phyloP scores from a whole-genome alignment of 2,113 vertebrate genomes.

The Hymenochirus boettgeri region DNA sequence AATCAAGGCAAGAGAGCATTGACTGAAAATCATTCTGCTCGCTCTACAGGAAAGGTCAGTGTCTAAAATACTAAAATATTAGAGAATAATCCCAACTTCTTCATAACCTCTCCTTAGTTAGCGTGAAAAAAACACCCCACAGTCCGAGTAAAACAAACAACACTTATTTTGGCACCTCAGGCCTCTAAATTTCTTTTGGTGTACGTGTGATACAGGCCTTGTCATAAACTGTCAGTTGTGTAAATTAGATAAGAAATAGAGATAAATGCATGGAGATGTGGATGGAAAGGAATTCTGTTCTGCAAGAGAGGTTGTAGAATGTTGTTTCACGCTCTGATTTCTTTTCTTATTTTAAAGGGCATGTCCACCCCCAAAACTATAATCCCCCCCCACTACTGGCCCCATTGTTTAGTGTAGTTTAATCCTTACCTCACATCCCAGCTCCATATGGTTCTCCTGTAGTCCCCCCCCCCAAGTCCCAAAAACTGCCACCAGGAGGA shows the following conservation, averaged over 20 bases:
- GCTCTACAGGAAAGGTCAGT: constrained; percentile 52
- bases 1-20: constrained; percentile 54
- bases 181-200: too few relatives aligned
- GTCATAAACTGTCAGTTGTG: too few relatives aligned
- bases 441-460: too few relatives aligned
- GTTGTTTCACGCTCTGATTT: too few relatives aligned
- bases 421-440: too few relatives aligned
- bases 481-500: too few relatives aligned
- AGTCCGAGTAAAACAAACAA: constrained; percentile 30
- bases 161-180: constrained; percentile 12
- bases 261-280: constrained; percentile 2
- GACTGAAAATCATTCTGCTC: constrained; percentile 58
- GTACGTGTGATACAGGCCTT: too few relatives aligned
- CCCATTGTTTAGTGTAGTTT: too few relatives aligned
- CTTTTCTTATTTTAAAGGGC: too few relatives aligned
- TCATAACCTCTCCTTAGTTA: constrained; percentile 45
- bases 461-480: too few relatives aligned
- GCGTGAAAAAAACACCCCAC: constrained; percentile 25
- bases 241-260: constrained; percentile 6
- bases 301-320: background rate
- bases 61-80: constrained; percentile 55
- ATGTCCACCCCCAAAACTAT: too few relatives aligned
- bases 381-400: too few relatives aligned
- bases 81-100: constrained; percentile 46
- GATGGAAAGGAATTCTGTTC: background rate